phyloP scores from a whole-genome alignment of 2,113 vertebrate genomes.

The Gadus chalcogrammus region DNA sequence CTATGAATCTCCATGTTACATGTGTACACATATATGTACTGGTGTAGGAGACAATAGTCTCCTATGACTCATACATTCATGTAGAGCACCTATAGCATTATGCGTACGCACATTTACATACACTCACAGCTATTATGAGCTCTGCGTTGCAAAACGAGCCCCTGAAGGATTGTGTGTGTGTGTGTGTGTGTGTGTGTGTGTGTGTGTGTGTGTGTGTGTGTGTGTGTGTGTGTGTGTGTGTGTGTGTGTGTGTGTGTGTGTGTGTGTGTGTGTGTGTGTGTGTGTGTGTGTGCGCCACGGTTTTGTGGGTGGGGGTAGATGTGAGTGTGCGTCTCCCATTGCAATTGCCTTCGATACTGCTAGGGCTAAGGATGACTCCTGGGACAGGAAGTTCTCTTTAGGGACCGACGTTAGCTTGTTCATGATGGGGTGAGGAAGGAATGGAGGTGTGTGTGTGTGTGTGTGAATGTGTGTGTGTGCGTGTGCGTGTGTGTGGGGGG shows the following conservation, averaged over 20 bases:
- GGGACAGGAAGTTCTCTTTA: constrained; percentile 13
- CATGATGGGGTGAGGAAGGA: constrained; percentile 14
- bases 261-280: constrained; percentile 1
- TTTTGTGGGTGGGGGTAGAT: too few species aligned
- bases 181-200: too few species aligned
- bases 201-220: constrained; percentile 1
- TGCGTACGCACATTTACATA: neutral
- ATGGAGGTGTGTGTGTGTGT: constrained; percentile 12
- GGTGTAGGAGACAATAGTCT: too few species aligned
- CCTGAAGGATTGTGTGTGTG: neutral
- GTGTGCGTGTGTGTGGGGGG: neutral
- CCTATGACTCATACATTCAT: neutral
- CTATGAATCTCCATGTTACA: too few species aligned
- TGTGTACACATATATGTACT: too few species aligned
- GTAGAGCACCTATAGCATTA: neutral
- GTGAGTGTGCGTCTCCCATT: neutral
- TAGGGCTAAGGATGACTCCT: constrained; percentile 16
- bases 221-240: neutral
- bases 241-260: constrained; percentile 11
- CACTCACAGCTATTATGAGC: constrained; percentile 3
- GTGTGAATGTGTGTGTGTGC: too few species aligned
- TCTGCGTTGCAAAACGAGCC: neutral
- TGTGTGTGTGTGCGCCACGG: neutral
- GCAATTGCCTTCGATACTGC: neutral
- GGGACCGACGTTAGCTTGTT: neutral